Evolutionary conservation across 2,888 invertebrate species (phyloP).

Genomic region (Anthophora plumipes): DNA sequence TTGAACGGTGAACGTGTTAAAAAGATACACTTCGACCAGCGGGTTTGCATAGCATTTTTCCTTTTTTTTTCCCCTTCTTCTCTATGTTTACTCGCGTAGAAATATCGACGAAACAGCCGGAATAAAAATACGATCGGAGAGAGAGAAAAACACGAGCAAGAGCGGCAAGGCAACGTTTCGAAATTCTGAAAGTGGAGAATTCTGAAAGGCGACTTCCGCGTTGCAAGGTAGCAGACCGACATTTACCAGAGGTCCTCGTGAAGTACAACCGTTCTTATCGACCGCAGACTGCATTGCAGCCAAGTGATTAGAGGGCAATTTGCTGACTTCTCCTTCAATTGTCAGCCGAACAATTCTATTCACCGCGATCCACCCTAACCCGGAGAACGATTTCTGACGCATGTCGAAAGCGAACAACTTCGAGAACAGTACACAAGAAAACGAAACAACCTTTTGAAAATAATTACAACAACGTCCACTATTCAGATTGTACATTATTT

Average conservation of each 20-base stretch:
- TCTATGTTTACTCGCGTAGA: too few relatives aligned
- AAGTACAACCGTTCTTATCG: background rate
- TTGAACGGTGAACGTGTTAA: too few relatives aligned
- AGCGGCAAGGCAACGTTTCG: background rate
- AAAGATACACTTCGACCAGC: too few relatives aligned
- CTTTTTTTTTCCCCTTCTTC: too few relatives aligned
- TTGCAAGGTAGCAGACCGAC: background rate
- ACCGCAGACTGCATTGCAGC: background rate
- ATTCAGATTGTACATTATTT: too few relatives aligned
- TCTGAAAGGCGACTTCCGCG: background rate
- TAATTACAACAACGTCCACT: too few relatives aligned
- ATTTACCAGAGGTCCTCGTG: background rate
- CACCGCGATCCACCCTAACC: background rate
- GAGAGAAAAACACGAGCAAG: background rate
- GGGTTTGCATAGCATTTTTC: too few relatives aligned
- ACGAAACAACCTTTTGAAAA: too few relatives aligned
- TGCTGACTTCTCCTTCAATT: conserved; percentile 20
- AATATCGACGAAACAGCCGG: background rate
- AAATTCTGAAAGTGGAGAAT: conserved; percentile 23
- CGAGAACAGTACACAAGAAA: too few relatives aligned
- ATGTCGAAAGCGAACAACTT: background rate
- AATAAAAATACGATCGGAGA: background rate
- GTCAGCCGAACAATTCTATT: conserved; percentile 31
- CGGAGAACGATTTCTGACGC: background rate
- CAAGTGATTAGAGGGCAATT: conserved; percentile 23